Conservation (phyloP, 2,888 invertebrate species). For the Heteromurus nitidus region DNA sequence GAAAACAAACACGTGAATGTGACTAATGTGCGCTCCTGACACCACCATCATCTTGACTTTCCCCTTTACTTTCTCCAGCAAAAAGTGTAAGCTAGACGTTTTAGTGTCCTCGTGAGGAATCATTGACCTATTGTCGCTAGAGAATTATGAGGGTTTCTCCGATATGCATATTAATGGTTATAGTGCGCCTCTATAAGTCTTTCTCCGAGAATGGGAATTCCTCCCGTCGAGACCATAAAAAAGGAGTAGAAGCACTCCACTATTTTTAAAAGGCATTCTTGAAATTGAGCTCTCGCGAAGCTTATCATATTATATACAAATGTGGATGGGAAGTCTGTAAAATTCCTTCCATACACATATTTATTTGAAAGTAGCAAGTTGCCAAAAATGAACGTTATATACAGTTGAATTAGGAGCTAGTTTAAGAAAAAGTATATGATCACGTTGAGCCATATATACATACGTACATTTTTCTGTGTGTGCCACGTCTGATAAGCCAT, state of each 20-base stretch:
- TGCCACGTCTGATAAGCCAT: conserved; percentile 3
- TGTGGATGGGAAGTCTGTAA: neutral
- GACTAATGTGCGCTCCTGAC: neutral
- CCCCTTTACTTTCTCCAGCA: neutral
- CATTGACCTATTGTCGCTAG: neutral
- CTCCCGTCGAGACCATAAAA: no score
- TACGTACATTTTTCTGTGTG: conserved; percentile 1
- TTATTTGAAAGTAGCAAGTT: conserved; percentile 2
- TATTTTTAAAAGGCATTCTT: neutral
- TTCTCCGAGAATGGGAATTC: neutral
- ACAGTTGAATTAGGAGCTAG: neutral
- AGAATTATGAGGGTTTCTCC: conserved; percentile 1
- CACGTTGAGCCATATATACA: conserved; percentile 1
- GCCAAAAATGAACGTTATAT: neutral
- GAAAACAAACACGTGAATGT: neutral
- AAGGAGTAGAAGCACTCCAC: neutral
- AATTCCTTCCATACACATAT: neutral
- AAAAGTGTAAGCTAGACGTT: neutral
- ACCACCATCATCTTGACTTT: neutral
- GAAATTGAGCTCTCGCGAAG: conserved; percentile 1
- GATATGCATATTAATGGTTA: no score
- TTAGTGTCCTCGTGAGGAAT: neutral
- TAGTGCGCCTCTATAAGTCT: no score
- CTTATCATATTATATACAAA: neutral
- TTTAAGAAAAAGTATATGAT: neutral